A percentile compares a stretch with the other conserved stretches of the same genome.
These are phyloP conservation scores for Hippocampus barbouri DNA, from an alignment of 2,113 vertebrate species.

Conservation along the genomic window DNA sequence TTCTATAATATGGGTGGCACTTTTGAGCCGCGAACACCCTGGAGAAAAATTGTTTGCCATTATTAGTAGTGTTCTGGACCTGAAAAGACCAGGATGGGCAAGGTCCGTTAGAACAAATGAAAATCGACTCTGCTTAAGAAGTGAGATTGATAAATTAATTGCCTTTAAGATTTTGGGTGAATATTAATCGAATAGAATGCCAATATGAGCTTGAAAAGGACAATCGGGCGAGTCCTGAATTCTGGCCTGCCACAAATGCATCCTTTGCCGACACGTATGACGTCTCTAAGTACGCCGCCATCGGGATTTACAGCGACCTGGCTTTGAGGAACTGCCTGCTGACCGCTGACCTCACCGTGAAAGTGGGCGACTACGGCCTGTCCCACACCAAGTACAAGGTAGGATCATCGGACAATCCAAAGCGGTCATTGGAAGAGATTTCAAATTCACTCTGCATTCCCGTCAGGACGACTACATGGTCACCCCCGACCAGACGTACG, in stretches of 20 bases:
- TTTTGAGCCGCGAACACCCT: too few species aligned
- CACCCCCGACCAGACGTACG: slow-evolving; percentile 87
- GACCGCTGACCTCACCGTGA: slow-evolving; percentile 85
- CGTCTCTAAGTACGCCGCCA: too few species aligned
- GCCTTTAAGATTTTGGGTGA: too few species aligned
- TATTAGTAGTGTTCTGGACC: too few species aligned
- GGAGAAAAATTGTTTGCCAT: too few species aligned
- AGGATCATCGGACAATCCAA: slow-evolving; percentile 1
- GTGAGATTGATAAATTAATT: not conserved
- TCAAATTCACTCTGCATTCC: not conserved
- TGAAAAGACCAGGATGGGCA: too few species aligned
- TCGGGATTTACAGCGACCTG: slow-evolving; percentile 78
- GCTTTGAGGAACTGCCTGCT: slow-evolving; percentile 93
- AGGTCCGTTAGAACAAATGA: too few species aligned
- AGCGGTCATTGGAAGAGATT: not conserved
- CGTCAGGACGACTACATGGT: slow-evolving; percentile 89
- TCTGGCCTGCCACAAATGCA: not conserved
- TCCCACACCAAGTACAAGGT: slow-evolving; percentile 91
- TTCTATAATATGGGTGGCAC: too few species aligned
- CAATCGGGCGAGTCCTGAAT: not conserved
- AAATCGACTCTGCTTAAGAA: too few species aligned
- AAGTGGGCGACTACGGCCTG: slow-evolving; percentile 95
- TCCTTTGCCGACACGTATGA: not conserved
- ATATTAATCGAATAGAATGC: too few species aligned
- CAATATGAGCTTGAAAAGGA: not conserved